Evolutionary conservation across 2,888 invertebrate genomes (phyloP), one percentile per base, ranked within the genome.

Genomic region (Eupithecia dodoneata): DNA sequence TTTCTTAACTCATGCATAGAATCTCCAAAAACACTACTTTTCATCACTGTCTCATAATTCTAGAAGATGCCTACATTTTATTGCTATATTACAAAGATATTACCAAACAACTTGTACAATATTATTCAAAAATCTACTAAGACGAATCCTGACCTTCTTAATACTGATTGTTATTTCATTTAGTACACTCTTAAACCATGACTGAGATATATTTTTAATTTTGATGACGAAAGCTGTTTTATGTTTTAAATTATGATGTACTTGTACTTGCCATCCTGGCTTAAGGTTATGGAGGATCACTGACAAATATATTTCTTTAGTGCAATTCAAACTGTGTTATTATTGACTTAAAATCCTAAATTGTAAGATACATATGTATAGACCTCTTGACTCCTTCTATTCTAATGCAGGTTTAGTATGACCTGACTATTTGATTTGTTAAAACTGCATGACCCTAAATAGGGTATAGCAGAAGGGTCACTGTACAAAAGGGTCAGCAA

Each of bases 251-350:
- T 45, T 70, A 47, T 5, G 4, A 66, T 75, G 74, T 75, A 63
- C 18, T 59, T 59, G 59, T 59, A 63, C 79, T 76, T 44, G 67
- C 75, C 71, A 52, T 41, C 15, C 12, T 63, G 76, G 65, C 63
- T 52, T 59, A 67, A 70, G 76, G 83, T 84, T 84, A 88, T 88
- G 90, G 86, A 89, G 52, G 86, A 91, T 92, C 90, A 91, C 89
- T 90, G 89, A 90, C 87, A 92, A 94, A 92, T 94, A 94, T 90
- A 94, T 92, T 92, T 93, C 90, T 93, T 93, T 94, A 94, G 93
- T 93, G 93, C 93, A 94, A 94, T 94, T 92, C 76, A 87, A 81
- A 72, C 18, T 79, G 79, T 86, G 88, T 90, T 91, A 91, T 82
- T 77, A 83, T 88, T 85, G 30, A 67, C 13, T 41, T 15, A 42